phyloP scores from a whole-genome alignment of 2,797 vertebrate species.

The Eulemur albifrons region DNA sequence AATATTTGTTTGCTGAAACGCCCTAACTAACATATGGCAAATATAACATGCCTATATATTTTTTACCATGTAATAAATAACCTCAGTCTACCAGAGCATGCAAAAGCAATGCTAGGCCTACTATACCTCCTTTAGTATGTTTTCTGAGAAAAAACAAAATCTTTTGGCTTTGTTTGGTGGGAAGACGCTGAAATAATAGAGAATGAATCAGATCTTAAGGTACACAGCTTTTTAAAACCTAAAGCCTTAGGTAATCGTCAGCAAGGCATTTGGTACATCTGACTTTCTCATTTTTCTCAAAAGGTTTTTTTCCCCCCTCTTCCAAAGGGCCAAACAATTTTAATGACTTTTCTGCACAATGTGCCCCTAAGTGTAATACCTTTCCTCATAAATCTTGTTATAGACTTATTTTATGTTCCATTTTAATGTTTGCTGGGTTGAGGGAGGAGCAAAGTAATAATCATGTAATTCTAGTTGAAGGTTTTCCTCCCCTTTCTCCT shows the following conservation, averaged over 20 bases:
- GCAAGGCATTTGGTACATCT: constrained; percentile 69
- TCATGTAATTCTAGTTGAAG: constrained; percentile 60
- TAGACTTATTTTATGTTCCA: constrained; percentile 78
- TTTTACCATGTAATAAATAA: constrained; percentile 46
- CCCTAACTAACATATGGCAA: constrained; percentile 36
- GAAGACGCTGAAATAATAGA: constrained; percentile 75
- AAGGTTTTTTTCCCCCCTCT: constrained; percentile 44
- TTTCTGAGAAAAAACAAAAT: constrained; percentile 77
- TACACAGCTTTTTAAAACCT: constrained; percentile 76
- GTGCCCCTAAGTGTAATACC: constrained; percentile 78
- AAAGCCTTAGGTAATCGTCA: constrained; percentile 73
- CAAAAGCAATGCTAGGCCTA: constrained; percentile 40
- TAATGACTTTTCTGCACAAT: constrained; percentile 80
- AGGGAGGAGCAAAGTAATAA: constrained; percentile 76
- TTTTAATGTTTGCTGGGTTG: constrained; percentile 75
- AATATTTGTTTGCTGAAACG: constrained; percentile 2
- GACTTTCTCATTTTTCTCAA: constrained; percentile 79
- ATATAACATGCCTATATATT: not conserved
- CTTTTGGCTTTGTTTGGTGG: constrained; percentile 70
- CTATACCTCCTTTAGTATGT: constrained; percentile 12
- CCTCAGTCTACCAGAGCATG: not conserved
- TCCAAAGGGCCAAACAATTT: constrained; percentile 78
- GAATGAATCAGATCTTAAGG: constrained; percentile 67
- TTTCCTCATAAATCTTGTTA: constrained; percentile 81
- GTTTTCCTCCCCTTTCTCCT: constrained; percentile 66